A percentile compares a stretch with the other conserved stretches of the same genome.
These are phyloP conservation scores for Pelecanoides urinatrix DNA, from an alignment of 2,113 vertebrate species.

Conservation along the genomic window DNA sequence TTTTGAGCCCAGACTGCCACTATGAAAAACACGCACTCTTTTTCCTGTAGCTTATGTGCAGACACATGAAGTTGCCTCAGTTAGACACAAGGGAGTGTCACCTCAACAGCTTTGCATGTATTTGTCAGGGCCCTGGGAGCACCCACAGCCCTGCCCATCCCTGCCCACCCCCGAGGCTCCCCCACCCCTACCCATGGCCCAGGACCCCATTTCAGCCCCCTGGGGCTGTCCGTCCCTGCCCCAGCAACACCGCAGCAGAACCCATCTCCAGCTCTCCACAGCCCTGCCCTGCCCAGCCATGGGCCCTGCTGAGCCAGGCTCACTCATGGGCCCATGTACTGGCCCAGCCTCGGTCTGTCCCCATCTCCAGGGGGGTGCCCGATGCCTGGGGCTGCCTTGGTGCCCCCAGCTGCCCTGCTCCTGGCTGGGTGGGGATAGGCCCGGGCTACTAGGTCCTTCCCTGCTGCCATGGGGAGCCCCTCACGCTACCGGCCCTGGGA, in stretches of 20 bases:
- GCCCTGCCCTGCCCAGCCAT: not conserved
- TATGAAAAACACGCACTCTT: rapidly evolving
- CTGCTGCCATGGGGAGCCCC: not conserved
- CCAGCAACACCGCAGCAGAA: not conserved
- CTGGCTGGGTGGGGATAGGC: not conserved
- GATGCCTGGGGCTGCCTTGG: not conserved
- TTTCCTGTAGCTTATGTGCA: not conserved
- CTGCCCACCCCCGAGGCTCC: rapidly evolving
- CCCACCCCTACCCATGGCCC: not conserved
- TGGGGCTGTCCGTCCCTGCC: not conserved
- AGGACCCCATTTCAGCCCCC: not conserved
- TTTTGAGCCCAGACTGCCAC: not conserved
- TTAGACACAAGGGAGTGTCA: not conserved
- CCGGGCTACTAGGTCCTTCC: not conserved
- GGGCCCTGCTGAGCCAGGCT: not conserved
- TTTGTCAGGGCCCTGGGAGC: not conserved
- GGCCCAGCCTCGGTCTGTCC: not conserved
- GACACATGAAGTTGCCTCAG: not conserved
- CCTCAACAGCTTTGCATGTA: not conserved
- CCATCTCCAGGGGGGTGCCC: not conserved
- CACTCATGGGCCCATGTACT: not conserved
- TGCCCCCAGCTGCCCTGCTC: not conserved
- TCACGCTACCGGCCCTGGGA: not conserved
- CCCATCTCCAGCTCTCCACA: not conserved
- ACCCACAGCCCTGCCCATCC: not conserved